Conservation (phyloP, 1,140 invertebrate species). For the Hycleus cichorii region DNA sequence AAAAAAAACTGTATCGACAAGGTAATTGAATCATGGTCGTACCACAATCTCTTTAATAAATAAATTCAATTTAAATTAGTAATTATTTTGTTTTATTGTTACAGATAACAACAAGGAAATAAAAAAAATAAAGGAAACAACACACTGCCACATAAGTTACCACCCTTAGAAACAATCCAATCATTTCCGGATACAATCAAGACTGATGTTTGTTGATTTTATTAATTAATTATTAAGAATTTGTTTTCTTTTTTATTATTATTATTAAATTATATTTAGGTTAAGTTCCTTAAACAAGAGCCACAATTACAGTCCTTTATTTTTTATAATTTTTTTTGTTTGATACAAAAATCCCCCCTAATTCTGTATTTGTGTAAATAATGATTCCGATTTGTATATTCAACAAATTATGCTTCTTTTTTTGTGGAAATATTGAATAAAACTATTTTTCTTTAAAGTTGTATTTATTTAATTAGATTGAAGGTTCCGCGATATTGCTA, state of each 20-base stretch:
- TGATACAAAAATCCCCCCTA: too few relatives aligned
- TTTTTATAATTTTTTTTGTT: too few relatives aligned
- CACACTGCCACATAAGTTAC: slow-evolving; percentile 41
- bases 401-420: slow-evolving; percentile 9
- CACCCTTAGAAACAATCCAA: slow-evolving; percentile 23
- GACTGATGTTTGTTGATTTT: slow-evolving; percentile 42
- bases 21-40: too few relatives aligned
- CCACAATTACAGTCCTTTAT: too few relatives aligned
- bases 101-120: slow-evolving; percentile 19
- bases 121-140: slow-evolving; percentile 8
- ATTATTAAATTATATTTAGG: slow-evolving; percentile 40
- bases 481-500: too few relatives aligned
- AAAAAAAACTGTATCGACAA: too few relatives aligned
- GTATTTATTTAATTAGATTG: too few relatives aligned
- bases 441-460: slow-evolving; percentile 12
- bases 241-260: slow-evolving; percentile 26
- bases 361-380: neutral
- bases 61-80: neutral
- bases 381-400: slow-evolving; percentile 5
- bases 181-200: slow-evolving; percentile 35
- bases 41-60: too few relatives aligned
- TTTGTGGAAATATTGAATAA: slow-evolving; percentile 11
- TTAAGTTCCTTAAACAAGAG: slow-evolving; percentile 30
- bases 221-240: slow-evolving; percentile 33
- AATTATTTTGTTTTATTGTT: slow-evolving; percentile 24